These are phyloP conservation scores for Aulostomus chinensis DNA, from an alignment of 2,797 vertebrate species.

Conservation along the genomic window DNA sequence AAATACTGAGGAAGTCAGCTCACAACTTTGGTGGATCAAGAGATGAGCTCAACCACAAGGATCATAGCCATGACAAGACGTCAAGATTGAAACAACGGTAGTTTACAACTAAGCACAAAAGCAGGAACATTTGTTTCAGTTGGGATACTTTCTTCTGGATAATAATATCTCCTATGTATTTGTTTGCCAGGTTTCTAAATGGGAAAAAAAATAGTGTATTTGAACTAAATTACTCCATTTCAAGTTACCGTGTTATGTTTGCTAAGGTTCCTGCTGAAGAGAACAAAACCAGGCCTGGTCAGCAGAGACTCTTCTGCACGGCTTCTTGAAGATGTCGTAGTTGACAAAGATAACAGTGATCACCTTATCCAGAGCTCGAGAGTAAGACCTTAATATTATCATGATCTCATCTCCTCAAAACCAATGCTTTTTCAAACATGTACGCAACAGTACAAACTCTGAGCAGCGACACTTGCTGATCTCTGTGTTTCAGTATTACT, in stretches of 20 bases:
- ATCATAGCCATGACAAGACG: slow-evolving; percentile 92
- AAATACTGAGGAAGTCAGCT: slow-evolving; percentile 93
- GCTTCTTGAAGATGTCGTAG: slow-evolving; percentile 91
- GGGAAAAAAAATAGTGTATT: too few species aligned
- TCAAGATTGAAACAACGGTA: slow-evolving; percentile 93
- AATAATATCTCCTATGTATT: too few species aligned
- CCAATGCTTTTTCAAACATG: too few species aligned
- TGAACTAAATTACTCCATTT: too few species aligned
- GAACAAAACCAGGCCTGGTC: slow-evolving; percentile 88
- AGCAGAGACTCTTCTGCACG: slow-evolving; percentile 88
- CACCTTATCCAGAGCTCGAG: slow-evolving; percentile 87
- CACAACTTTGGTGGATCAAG: slow-evolving; percentile 86
- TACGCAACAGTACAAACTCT: too few species aligned
- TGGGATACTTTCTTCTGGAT: too few species aligned
- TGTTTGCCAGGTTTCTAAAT: too few species aligned
- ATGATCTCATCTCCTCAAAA: too few species aligned
- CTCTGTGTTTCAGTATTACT: slow-evolving; percentile 86
- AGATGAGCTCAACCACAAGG: slow-evolving; percentile 92
- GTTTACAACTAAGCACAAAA: slow-evolving; percentile 21
- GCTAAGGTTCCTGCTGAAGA: slow-evolving; percentile 90
- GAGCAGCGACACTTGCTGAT: slow-evolving; percentile 15
- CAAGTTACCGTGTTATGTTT: too few species aligned
- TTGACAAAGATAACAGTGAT: slow-evolving; percentile 88
- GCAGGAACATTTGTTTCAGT: neutral
- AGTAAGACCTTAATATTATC: slow-evolving; percentile 71